phyloP scores from a whole-genome alignment of 2,113 vertebrate genomes.

The Agapornis roseicollis region DNA sequence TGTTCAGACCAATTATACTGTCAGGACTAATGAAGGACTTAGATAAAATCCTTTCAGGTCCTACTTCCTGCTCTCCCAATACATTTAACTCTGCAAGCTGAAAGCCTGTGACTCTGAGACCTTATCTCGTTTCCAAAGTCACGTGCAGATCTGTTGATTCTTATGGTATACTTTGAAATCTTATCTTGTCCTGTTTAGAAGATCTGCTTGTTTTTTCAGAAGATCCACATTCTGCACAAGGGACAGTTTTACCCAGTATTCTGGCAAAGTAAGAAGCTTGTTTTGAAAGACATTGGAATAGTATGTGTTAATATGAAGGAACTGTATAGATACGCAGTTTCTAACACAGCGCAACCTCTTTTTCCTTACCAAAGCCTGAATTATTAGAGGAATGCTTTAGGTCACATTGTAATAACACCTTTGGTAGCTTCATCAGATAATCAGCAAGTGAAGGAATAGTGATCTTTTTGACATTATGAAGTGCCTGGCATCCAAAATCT shows the following conservation, averaged over 20 bases:
- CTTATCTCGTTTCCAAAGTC: neutral
- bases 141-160: neutral
- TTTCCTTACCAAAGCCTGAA: neutral
- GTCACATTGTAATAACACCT: neutral
- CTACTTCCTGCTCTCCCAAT: neutral
- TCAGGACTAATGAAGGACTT: constrained; percentile 1
- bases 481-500: neutral
- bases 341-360: neutral
- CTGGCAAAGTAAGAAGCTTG: neutral
- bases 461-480: neutral
- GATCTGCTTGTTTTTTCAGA: neutral
- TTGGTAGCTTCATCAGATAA: neutral
- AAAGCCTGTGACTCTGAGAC: neutral
- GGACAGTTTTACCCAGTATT: neutral
- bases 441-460: neutral
- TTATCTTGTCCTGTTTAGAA: neutral
- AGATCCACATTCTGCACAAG: neutral
- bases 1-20: neutral
- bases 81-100: neutral
- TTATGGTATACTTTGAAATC: neutral
- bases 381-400: neutral
- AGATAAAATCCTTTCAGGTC: neutral
- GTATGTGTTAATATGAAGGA: neutral
- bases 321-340: neutral
- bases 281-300: neutral